A percentile compares a stretch with the other conserved stretches of the same genome.
Evolutionary conservation across 2,113 vertebrate species (phyloP).

Genomic region (Piaya cayana): DNA sequence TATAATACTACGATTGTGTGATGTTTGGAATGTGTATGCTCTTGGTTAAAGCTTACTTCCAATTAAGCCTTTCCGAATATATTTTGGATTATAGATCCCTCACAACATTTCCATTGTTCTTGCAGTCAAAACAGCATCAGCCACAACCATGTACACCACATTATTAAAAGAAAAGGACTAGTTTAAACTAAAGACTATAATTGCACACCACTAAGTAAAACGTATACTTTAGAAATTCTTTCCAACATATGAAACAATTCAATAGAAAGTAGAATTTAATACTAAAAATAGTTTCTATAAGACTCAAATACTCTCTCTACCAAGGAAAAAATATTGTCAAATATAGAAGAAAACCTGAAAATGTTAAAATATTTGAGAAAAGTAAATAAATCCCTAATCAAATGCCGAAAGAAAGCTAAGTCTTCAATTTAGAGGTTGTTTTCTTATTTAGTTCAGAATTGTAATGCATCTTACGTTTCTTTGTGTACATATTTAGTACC

Average conservation of each 20-base stretch:
- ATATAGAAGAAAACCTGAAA: not conserved
- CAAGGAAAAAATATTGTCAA: not conserved
- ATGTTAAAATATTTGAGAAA: not conserved
- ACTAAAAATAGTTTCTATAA: not conserved
- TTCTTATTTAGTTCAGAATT: not conserved
- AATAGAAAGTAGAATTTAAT: not conserved
- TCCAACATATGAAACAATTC: not conserved
- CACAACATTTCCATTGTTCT: constrained; percentile 3
- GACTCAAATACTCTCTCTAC: not conserved
- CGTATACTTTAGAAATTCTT: constrained; percentile 45
- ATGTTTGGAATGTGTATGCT: not conserved
- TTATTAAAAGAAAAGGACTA: constrained; percentile 13
- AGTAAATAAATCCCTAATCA: not conserved
- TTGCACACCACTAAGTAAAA: not conserved
- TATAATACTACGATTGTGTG: not conserved
- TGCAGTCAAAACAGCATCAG: constrained; percentile 1
- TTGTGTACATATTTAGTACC: not conserved
- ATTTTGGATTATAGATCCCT: not conserved
- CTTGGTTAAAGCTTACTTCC: not conserved
- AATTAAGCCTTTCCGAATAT: constrained; percentile 3
- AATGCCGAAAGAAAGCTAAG: not conserved
- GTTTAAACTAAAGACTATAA: constrained; percentile 19
- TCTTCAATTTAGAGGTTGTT: not conserved
- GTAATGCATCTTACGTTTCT: not conserved
- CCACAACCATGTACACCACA: not conserved